Conservation (phyloP, 2,888 invertebrate genomes). For the Hydrotaea cyrtoneurina region DNA sequence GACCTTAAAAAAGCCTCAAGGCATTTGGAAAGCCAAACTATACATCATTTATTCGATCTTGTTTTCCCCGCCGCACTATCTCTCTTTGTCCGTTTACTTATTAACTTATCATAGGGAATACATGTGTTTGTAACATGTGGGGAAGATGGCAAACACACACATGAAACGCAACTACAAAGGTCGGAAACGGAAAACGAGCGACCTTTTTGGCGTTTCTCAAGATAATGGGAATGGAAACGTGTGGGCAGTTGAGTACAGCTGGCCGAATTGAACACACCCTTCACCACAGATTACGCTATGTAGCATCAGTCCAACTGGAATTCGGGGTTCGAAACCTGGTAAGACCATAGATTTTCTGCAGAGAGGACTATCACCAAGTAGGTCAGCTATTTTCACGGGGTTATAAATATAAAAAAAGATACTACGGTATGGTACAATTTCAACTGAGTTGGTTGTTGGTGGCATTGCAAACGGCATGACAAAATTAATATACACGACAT, state of each 20-base stretch:
- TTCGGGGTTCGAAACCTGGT: too few species aligned
- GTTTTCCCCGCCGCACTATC: neutral
- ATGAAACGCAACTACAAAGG: constrained; percentile 41
- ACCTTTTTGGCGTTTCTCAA: constrained; percentile 12
- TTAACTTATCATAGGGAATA: constrained; percentile 56
- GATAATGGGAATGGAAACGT: neutral
- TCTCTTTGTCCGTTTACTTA: constrained; percentile 43
- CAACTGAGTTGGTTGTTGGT: too few species aligned
- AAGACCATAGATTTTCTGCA: too few species aligned
- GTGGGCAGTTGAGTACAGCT: neutral
- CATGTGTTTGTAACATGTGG: constrained; percentile 54
- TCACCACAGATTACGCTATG: too few species aligned
- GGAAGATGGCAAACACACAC: constrained; percentile 43
- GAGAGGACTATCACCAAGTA: too few species aligned
- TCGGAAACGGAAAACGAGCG: constrained; percentile 8
- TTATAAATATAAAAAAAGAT: too few species aligned
- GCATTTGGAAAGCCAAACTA: constrained; percentile 8
- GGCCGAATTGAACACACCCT: neutral
- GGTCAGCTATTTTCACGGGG: too few species aligned
- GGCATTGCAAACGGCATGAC: too few species aligned
- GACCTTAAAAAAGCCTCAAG: constrained; percentile 50
- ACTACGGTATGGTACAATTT: too few species aligned
- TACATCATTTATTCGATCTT: constrained; percentile 1
- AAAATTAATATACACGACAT: too few species aligned
- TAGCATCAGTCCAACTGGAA: too few species aligned